A percentile compares a stretch with the other conserved stretches of the same genome.
Conservation (phyloP, 2,888 invertebrate genomes). For the Alviniconcha strummeri region DNA sequence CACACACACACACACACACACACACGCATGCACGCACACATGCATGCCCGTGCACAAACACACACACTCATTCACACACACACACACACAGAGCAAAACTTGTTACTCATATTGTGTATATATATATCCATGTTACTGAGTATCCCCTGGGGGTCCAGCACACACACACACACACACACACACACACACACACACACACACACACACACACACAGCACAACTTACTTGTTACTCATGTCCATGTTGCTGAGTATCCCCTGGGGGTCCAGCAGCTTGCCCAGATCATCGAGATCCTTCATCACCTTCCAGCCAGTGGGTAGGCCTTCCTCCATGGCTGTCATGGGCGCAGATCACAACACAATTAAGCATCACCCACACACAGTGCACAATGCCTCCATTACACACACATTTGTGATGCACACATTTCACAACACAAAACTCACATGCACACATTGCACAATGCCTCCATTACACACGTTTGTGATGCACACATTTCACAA, state of each 20-base stretch:
- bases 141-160: no score
- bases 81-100: background rate
- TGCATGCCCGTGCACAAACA: background rate
- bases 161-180: no score
- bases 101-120: no score
- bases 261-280: conserved; percentile 27
- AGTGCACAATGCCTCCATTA: background rate
- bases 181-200: no score
- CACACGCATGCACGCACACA: background rate
- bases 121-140: no score
- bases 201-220: background rate
- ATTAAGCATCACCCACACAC: background rate
- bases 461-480: no score
- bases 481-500: no score
- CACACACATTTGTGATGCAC: no score
- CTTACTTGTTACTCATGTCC: conserved; percentile 23
- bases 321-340: background rate
- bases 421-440: no score
- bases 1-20: background rate
- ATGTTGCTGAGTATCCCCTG: conserved; percentile 32
- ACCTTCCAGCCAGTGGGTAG: background rate
- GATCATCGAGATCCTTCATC: conserved; percentile 23
- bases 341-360: background rate
- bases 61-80: background rate
- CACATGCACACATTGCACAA: no score